Evolutionary conservation across 2,797 vertebrate species (phyloP).

Genomic region (Apodemus agrarius): DNA sequence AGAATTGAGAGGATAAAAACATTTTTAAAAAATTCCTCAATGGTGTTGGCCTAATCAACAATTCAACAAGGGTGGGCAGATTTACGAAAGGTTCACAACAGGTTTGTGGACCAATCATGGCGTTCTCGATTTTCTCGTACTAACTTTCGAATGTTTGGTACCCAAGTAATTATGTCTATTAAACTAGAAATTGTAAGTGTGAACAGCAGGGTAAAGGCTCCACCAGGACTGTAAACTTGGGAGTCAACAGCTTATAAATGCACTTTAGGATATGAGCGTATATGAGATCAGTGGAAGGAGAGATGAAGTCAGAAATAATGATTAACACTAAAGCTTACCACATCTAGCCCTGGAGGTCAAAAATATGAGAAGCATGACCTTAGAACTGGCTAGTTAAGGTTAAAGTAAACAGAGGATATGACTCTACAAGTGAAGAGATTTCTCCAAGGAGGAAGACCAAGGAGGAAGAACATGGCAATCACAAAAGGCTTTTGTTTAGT

Average conservation of each 20-base stretch:
- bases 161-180: not conserved
- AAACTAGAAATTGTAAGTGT: not conserved
- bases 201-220: not conserved
- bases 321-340: not conserved
- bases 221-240: not conserved
- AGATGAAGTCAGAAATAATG: not conserved
- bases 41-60: not conserved
- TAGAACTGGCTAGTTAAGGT: not conserved
- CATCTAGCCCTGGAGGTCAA: not conserved
- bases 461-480: not conserved
- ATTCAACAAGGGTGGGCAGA: not conserved
- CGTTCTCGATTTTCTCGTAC: not conserved
- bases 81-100: not conserved
- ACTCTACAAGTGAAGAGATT: not conserved
- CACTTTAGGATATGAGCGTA: not conserved
- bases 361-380: not conserved
- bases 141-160: not conserved
- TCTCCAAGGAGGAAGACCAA: not conserved
- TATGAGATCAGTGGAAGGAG: not conserved
- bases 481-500: not conserved
- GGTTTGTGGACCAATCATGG: not conserved
- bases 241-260: not conserved
- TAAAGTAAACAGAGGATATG: not conserved
- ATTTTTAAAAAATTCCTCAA: not conserved
- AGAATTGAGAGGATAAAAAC: not conserved